These are phyloP conservation scores for Sebastolobus altivelis DNA, from an alignment of 2,797 vertebrate genomes.

Conservation along the genomic window DNA sequence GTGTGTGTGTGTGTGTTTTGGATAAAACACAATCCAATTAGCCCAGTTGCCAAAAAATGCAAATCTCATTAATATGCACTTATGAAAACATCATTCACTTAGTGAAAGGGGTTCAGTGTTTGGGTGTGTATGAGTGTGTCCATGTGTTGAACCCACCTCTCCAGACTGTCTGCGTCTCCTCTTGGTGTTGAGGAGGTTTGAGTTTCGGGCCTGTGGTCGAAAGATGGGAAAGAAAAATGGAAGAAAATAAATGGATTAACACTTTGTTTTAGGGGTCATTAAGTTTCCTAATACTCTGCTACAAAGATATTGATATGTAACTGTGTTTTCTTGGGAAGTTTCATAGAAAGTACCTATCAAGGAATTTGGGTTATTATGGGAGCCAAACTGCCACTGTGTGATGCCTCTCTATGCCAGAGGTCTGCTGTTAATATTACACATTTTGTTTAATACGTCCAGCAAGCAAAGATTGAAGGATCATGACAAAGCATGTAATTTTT, in stretches of 20 bases:
- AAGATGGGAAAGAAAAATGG: neutral
- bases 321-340: neutral
- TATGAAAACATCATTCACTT: conserved; percentile 58
- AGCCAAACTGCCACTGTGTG: neutral
- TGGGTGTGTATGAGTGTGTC: conserved; percentile 27
- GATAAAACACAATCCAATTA: conserved; percentile 71
- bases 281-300: neutral
- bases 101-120: conserved; percentile 8
- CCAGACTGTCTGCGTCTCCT: conserved; percentile 91
- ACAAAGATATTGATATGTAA: neutral
- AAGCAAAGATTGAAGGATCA: neutral
- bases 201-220: conserved; percentile 52
- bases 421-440: neutral
- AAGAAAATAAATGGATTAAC: neutral
- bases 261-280: neutral
- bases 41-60: conserved; percentile 63
- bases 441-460: neutral
- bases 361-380: neutral
- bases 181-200: conserved; percentile 75
- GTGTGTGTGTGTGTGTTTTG: conserved; percentile 43
- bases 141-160: conserved; percentile 79
- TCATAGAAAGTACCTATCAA: neutral
- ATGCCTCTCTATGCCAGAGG: neutral
- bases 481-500: neutral
- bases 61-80: conserved; percentile 81